A percentile compares a stretch with the other conserved stretches of the same genome.
Conservation (phyloP, 2,888 invertebrate genomes). For the Tipula confusa region DNA sequence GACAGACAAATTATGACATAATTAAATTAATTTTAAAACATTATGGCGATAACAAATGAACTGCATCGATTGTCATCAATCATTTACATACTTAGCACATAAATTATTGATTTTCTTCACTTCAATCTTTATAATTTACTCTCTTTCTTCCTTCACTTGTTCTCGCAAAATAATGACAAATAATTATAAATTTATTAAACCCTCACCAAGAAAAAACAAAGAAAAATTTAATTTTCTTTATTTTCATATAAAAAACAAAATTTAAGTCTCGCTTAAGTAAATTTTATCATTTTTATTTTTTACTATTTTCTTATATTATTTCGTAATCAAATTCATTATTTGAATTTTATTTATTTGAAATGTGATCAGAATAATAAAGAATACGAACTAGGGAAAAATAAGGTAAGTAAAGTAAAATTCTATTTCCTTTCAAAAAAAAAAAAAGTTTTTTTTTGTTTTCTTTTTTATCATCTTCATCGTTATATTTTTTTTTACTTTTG, state of each 20-base stretch:
- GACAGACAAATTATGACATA: no score
- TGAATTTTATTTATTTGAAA: conserved; percentile 20
- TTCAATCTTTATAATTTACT: background rate
- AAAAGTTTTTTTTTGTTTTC: background rate
- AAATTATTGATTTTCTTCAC: background rate
- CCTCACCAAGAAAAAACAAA: background rate
- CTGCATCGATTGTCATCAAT: no score
- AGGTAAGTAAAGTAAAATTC: background rate
- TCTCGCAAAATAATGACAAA: background rate
- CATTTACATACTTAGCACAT: no score
- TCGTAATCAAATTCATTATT: conserved; percentile 1
- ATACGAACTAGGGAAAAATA: background rate
- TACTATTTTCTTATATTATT: background rate
- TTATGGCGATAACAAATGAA: no score
- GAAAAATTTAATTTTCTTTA: background rate
- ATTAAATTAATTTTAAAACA: no score
- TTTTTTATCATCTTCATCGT: background rate
- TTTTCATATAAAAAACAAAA: background rate
- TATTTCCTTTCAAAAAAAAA: background rate
- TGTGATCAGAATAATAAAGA: background rate
- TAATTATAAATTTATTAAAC: conserved; percentile 15
- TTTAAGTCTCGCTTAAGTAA: background rate
- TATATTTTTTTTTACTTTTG: background rate
- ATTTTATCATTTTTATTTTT: background rate
- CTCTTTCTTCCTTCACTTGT: background rate